Base-by-base conservation (phyloP, 2,113 vertebrate species). In the Recurvirostra avosetta region DNA sequence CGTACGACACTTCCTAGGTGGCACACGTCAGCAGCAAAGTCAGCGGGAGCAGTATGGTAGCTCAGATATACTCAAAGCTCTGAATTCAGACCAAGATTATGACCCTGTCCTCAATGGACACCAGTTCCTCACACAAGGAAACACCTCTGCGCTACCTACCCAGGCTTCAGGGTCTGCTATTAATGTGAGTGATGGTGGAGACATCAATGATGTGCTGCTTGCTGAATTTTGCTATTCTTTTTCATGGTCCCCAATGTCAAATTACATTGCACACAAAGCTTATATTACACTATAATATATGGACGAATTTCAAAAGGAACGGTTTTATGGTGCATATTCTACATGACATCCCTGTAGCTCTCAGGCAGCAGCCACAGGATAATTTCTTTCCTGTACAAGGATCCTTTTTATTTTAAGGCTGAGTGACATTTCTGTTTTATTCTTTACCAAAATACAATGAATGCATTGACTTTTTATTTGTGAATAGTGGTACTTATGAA, bases 1-100 rank as follows among this genome's bases (percentile, higher is more conserved):
- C 0, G 0, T 8, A 10, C 1, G 4, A 6, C 5, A 32, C 63
- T 76, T 49, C 62, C 20, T 29, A 19, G 41, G 29, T 58, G 40
- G 27, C 62, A 11, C 47, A 7, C 2, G 2, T 2, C 25, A 27
- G 65, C 1, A 1, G 59, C 72, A 16, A 18, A 43, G 25, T 40
- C 63, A 59, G 30, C 3, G 40, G 45, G 6, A 77, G 56, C 50
- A 79, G 29, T 15, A 6, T 0, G 0, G 36, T 12, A n/a, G 73
- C 49, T 22, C 59, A 7, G 30, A n/a, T 5, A 62, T 20, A 53
- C 20, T 32, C 76, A 29, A 13, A 82, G 5, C 26, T 79, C 72
- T 53, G 23, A 49, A 26, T 32, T 55, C 65, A 61, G 14, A 41
- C 61, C 34, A 12, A 27, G 34, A 15, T 36, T 32, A 20, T 14